phyloP scores from a whole-genome alignment of 2,113 vertebrate genomes.

The Rutilus rutilus region DNA sequence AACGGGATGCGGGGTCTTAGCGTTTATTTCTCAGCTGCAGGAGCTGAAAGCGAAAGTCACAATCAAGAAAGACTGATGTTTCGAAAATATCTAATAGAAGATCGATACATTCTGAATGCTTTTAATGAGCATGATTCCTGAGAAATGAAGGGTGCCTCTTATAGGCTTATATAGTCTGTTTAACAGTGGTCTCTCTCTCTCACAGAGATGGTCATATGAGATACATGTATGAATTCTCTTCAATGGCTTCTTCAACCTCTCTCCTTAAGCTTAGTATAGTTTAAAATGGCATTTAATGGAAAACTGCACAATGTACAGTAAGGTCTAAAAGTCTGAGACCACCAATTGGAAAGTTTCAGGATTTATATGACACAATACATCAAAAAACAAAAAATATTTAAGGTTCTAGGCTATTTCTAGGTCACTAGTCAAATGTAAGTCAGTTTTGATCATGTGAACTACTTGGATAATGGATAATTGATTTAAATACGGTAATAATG shows the following conservation, averaged over 20 bases:
- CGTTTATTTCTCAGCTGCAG: conserved; percentile 69
- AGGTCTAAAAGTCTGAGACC: background rate
- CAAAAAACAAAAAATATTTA: background rate
- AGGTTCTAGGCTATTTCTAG: background rate
- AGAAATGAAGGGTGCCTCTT: conserved; percentile 37
- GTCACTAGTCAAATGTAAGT: background rate
- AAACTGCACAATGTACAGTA: conserved; percentile 14
- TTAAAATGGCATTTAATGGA: conserved; percentile 4
- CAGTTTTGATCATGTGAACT: background rate
- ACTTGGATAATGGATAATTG: background rate
- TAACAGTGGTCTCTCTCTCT: background rate
- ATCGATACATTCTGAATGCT: conserved; percentile 61
- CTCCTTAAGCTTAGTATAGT: conserved; percentile 21
- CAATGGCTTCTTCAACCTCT: conserved; percentile 55
- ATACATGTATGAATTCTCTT: conserved; percentile 28
- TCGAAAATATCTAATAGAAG: conserved; percentile 54
- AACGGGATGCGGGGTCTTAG: conserved; percentile 40
- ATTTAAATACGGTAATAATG: background rate
- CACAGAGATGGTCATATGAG: conserved; percentile 24
- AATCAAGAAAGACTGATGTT: conserved; percentile 73
- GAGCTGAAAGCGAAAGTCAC: conserved; percentile 76
- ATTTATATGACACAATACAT: background rate
- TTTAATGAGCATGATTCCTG: conserved; percentile 54
- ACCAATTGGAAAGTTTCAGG: background rate
- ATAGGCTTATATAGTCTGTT: conserved; percentile 25